These are phyloP conservation scores for Eledone cirrhosa DNA, from an alignment of 2,888 invertebrate genomes.

Conservation along the genomic window DNA sequence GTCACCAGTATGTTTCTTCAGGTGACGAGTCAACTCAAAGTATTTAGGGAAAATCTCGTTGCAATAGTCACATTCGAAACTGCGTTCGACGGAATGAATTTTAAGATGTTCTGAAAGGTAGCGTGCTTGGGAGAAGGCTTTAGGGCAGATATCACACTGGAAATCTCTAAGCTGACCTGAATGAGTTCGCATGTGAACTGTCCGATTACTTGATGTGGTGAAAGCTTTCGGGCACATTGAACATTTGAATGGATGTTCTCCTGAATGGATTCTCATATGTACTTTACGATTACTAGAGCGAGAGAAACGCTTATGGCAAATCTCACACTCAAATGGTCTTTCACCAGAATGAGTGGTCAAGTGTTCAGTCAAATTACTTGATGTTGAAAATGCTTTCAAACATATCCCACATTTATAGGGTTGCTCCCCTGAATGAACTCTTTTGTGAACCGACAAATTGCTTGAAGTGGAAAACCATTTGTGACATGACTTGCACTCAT, in stretches of 20 bases:
- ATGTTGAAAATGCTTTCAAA: conserved; percentile 17
- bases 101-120: conserved; percentile 10
- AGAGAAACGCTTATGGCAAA: conserved; percentile 13
- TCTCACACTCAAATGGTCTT: conserved; percentile 16
- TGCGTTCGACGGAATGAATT: conserved; percentile 8
- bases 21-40: conserved; percentile 2
- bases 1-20: conserved; percentile 15
- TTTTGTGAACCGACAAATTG: conserved; percentile 7
- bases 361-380: conserved; percentile 10
- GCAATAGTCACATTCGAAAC: conserved; percentile 22
- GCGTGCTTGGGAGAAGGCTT: conserved; percentile 3
- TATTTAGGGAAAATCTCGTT: conserved; percentile 8
- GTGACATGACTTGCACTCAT: conserved; percentile 18
- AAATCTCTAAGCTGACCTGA: conserved; percentile 8
- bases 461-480: conserved; percentile 20
- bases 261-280: conserved; percentile 18
- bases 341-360: conserved; percentile 22
- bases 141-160: conserved; percentile 6
- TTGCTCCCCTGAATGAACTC: conserved; percentile 24
- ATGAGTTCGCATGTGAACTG: conserved; percentile 24
- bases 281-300: conserved; percentile 4
- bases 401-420: conserved; percentile 22
- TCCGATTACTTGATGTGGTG: conserved; percentile 4
- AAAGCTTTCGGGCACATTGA: conserved; percentile 22
- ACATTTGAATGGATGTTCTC: conserved; percentile 20